Evolutionary conservation across 2,888 invertebrate species (phyloP).

Genomic region (Digitonthophagus gazella): DNA sequence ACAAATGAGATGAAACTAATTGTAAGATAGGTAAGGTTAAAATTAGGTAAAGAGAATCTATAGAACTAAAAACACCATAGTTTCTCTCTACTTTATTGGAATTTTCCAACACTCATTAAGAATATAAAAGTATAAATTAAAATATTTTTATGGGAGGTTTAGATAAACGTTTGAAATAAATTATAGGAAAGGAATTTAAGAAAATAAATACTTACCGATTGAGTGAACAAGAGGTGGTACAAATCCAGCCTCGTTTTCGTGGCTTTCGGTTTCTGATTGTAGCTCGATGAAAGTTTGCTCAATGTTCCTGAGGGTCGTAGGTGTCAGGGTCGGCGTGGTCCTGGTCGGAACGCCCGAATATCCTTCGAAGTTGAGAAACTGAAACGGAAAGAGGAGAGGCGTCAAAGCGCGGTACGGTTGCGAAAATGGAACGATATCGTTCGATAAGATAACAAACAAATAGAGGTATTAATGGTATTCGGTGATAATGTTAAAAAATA

Average conservation of each 20-base stretch:
- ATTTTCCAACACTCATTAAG: too few species aligned
- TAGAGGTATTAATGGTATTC: slow-evolving; percentile 15
- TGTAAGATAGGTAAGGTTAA: too few species aligned
- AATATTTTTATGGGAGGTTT: too few species aligned
- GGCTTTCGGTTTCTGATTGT: slow-evolving; percentile 70
- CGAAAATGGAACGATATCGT: slow-evolving; percentile 2
- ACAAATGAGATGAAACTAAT: too few species aligned
- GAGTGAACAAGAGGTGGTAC: slow-evolving; percentile 73
- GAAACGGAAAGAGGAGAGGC: slow-evolving; percentile 35
- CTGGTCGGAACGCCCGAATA: slow-evolving; percentile 87
- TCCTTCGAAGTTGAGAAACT: slow-evolving; percentile 83
- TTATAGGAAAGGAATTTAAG: too few species aligned
- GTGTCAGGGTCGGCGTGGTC: slow-evolving; percentile 92
- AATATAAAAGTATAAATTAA: not conserved
- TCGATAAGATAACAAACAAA: slow-evolving; percentile 13
- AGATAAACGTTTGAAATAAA: not conserved
- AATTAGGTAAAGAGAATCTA: too few species aligned
- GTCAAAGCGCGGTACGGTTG: not conserved
- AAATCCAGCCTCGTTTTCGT: slow-evolving; percentile 87
- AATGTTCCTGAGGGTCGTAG: slow-evolving; percentile 87
- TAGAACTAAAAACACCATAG: too few species aligned
- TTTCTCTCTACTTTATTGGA: too few species aligned
- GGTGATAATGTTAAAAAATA: slow-evolving; percentile 10
- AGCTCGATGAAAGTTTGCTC: slow-evolving; percentile 90
- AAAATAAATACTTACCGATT: slow-evolving; percentile 44